Conservation (phyloP, 2,888 invertebrate species). For the Saturnia pavonia region DNA sequence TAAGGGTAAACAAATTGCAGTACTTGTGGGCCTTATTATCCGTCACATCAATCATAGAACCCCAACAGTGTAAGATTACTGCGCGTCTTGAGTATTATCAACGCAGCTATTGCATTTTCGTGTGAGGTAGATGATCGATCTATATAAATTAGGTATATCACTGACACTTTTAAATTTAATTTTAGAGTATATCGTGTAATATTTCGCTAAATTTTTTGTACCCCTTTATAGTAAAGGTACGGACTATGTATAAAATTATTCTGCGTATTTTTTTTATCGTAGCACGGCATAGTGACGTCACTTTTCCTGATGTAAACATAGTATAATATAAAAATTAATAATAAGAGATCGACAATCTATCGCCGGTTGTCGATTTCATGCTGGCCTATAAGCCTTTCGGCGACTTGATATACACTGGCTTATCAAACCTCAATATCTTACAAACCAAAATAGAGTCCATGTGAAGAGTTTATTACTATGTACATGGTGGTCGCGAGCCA, state of each 20-base stretch:
- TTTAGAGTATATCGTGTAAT: neutral
- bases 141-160: constrained; percentile 31
- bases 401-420: too few species aligned
- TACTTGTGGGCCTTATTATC: constrained; percentile 77
- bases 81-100: constrained; percentile 43
- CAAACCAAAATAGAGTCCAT: too few species aligned
- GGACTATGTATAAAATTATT: neutral
- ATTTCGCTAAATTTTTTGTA: neutral
- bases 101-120: constrained; percentile 36
- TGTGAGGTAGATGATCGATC: constrained; percentile 18
- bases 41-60: constrained; percentile 79
- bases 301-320: too few species aligned
- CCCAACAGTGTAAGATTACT: constrained; percentile 67
- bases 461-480: too few species aligned
- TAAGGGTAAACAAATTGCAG: constrained; percentile 81
- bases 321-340: too few species aligned
- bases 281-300: too few species aligned
- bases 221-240: neutral
- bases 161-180: neutral
- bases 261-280: too few species aligned
- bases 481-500: too few species aligned
- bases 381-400: too few species aligned
- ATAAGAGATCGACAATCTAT: too few species aligned
- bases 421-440: too few species aligned
- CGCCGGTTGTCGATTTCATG: too few species aligned